Evolutionary conservation across 2,888 invertebrate species (phyloP).

Genomic region (Ceraclea dissimilis): DNA sequence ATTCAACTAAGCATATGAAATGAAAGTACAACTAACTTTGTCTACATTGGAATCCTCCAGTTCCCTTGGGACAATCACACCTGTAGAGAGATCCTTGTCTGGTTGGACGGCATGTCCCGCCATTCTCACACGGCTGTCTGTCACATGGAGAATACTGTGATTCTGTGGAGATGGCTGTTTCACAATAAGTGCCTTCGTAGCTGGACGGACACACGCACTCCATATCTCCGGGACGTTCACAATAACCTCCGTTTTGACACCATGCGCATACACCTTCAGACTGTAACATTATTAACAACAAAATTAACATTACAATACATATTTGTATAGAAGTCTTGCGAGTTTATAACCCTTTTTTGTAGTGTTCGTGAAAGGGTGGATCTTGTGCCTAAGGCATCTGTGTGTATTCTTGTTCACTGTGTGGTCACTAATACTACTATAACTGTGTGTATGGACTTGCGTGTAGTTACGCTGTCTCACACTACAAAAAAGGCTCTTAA

Average conservation of each 20-base stretch:
- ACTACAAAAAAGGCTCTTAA: too few species aligned
- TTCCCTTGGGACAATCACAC: constrained; percentile 78
- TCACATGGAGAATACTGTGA: constrained; percentile 46
- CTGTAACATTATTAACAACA: too few species aligned
- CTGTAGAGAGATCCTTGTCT: constrained; percentile 47
- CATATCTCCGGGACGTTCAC: constrained; percentile 45
- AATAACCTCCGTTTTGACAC: constrained; percentile 61
- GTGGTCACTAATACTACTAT: too few species aligned
- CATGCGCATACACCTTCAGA: constrained; percentile 41
- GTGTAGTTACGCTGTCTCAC: too few species aligned
- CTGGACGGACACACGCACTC: constrained; percentile 49
- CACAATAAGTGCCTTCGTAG: constrained; percentile 38
- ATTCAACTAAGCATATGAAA: too few species aligned
- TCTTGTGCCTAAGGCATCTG: too few species aligned
- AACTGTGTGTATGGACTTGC: too few species aligned
- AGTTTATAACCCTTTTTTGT: too few species aligned
- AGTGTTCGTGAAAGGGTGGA: too few species aligned
- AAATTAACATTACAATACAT: too few species aligned
- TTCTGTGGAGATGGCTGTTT: constrained; percentile 29
- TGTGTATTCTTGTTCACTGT: too few species aligned
- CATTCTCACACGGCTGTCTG: constrained; percentile 68
- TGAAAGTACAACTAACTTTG: constrained; percentile 65
- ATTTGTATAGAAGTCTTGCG: neutral
- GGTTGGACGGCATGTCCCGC: constrained; percentile 61
- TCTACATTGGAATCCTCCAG: constrained; percentile 70